Conservation (phyloP, 2,113 vertebrate genomes). For the Tretioscincus oriximinensis region DNA sequence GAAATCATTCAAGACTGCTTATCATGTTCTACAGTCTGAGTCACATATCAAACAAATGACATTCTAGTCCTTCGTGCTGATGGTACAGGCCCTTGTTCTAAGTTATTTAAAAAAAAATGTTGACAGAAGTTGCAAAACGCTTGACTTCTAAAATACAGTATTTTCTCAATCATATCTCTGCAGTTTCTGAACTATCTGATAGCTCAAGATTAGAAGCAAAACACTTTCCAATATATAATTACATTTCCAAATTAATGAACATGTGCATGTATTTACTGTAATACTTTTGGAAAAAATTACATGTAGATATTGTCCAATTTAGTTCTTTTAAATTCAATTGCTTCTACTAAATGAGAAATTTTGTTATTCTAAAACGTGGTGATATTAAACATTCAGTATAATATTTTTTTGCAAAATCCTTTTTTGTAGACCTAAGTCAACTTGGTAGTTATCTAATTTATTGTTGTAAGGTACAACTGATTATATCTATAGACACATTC, state of each 20-base stretch:
- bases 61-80: not conserved
- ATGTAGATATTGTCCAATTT: not conserved
- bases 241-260: not conserved
- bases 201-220: not conserved
- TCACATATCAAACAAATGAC: not conserved
- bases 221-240: not conserved
- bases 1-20: not conserved
- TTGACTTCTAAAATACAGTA: not conserved
- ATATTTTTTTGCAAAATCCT: not conserved
- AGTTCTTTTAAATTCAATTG: not conserved
- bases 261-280: not conserved
- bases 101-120: not conserved
- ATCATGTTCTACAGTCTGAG: not conserved
- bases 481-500: too few relatives aligned
- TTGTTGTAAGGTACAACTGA: too few relatives aligned
- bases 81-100: not conserved
- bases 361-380: not conserved
- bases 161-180: not conserved
- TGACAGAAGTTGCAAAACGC: not conserved
- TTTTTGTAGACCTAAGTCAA: not conserved
- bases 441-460: too few relatives aligned
- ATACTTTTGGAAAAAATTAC: not conserved
- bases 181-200: not conserved
- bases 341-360: not conserved
- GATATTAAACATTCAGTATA: not conserved